Percentiles rank a stretch among this genome's conserved stretches.
These are phyloP conservation scores for Astyanax mexicanus DNA, from an alignment of 2,797 vertebrate genomes.

Conservation along the genomic window DNA sequence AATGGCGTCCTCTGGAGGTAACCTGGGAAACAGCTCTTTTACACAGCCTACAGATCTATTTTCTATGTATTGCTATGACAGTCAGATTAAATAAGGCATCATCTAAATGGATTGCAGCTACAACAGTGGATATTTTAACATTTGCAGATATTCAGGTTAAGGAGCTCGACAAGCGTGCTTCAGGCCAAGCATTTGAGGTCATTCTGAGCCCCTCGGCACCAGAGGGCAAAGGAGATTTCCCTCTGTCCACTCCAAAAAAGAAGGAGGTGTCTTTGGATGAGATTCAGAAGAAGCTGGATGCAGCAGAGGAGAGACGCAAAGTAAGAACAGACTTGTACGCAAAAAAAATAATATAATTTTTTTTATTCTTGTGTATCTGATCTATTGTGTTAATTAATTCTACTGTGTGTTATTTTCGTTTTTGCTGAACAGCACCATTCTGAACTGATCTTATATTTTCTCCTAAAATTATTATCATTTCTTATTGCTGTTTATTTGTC, in stretches of 20 bases:
- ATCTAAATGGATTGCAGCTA: background rate
- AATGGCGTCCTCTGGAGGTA: conserved; percentile 76
- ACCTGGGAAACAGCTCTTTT: conserved; percentile 33
- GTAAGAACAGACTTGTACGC: conserved; percentile 68
- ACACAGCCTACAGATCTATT: conserved; percentile 12
- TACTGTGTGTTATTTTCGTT: background rate
- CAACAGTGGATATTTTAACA: background rate
- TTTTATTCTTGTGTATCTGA: no score
- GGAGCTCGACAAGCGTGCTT: conserved; percentile 92
- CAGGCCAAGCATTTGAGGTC: conserved; percentile 95
- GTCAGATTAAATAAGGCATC: conserved; percentile 20
- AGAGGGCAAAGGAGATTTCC: conserved; percentile 86
- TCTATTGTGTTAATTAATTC: background rate
- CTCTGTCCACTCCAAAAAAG: conserved; percentile 89
- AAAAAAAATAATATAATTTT: background rate
- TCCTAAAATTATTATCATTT: background rate
- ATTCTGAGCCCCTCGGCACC: conserved; percentile 89
- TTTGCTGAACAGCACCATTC: background rate
- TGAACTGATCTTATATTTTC: background rate
- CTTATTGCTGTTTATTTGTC: background rate
- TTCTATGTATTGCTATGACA: conserved; percentile 2
- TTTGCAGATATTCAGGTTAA: conserved; percentile 90
- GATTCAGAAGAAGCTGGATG: conserved; percentile 93
- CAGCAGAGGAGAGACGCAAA: conserved; percentile 95
- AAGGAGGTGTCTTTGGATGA: conserved; percentile 93